Evolutionary conservation across 2,113 vertebrate species (phyloP).

Genomic region (Cheirogaleus medius): DNA sequence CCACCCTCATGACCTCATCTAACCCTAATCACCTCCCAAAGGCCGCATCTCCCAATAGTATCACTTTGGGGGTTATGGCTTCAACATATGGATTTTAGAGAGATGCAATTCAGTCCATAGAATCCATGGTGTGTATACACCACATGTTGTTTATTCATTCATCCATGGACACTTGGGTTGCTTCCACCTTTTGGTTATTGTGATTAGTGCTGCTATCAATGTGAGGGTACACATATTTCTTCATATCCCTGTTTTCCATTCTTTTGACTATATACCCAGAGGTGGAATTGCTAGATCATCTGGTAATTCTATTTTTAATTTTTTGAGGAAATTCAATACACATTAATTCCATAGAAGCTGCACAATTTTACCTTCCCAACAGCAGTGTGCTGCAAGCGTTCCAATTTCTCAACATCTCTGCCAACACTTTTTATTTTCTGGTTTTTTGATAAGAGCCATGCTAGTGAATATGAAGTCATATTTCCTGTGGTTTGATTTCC

Average conservation of each 20-base stretch:
- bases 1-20: neutral
- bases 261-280: neutral
- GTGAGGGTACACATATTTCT: neutral
- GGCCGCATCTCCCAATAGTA: neutral
- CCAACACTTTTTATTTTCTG: neutral
- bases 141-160: neutral
- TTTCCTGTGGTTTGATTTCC: neutral
- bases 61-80: neutral
- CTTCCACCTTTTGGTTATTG: neutral
- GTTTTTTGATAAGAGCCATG: neutral
- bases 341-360: neutral
- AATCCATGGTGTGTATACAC: neutral
- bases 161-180: neutral
- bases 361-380: neutral
- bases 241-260: neutral
- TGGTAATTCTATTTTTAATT: neutral
- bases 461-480: neutral
- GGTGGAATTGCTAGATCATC: neutral
- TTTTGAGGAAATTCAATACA: neutral
- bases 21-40: neutral
- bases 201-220: neutral
- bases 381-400: no score
- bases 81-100: neutral
- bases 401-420: no score
- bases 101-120: neutral